These are phyloP conservation scores for Coracias cyanogaster DNA, from an alignment of 2,797 vertebrate genomes.

Conservation along the genomic window DNA sequence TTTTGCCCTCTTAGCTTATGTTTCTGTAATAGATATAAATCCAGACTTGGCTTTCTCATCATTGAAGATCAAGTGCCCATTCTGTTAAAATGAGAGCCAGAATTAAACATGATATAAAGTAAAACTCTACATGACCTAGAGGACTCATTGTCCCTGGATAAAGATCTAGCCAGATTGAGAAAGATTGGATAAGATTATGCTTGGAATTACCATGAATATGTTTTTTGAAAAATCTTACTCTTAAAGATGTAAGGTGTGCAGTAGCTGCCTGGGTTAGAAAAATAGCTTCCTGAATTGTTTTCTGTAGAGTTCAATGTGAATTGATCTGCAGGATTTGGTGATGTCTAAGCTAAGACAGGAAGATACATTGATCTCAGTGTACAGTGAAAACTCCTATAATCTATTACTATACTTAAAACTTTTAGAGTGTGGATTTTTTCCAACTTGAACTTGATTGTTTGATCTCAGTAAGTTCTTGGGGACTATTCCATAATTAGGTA, in stretches of 20 bases:
- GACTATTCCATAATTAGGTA: background rate
- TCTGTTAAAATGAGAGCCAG: background rate
- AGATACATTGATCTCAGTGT: background rate
- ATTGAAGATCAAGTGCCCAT: background rate
- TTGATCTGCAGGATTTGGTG: background rate
- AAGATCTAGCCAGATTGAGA: background rate
- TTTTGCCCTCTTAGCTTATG: background rate
- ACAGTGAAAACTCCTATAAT: background rate
- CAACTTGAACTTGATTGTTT: background rate
- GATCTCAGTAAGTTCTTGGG: background rate
- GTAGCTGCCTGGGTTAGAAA: background rate
- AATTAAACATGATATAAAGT: background rate
- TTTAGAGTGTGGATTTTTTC: background rate
- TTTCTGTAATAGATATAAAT: background rate
- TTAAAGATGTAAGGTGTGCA: background rate
- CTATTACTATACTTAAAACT: background rate
- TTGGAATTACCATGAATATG: background rate
- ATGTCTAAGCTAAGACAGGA: background rate
- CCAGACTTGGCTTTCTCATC: background rate
- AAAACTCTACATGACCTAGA: background rate
- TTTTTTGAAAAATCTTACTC: background rate
- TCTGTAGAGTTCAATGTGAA: background rate
- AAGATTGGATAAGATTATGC: background rate
- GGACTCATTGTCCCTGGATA: background rate
- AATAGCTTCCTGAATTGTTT: background rate